phyloP scores from a whole-genome alignment of 2,797 vertebrate genomes.

The Botia almorhae region DNA sequence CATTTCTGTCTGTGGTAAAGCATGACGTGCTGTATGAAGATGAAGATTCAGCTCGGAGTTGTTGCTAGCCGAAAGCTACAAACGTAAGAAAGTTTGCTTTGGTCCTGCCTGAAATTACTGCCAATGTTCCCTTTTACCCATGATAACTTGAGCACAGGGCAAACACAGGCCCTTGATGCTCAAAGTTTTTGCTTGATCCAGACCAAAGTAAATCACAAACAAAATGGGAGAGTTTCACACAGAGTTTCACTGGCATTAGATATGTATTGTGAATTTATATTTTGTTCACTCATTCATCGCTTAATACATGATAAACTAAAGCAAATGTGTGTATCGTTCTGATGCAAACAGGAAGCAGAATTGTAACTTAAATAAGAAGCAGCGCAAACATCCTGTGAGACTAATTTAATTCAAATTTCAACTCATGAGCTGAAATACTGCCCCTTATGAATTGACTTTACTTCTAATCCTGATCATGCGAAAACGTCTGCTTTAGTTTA shows the following conservation, averaged over 20 bases:
- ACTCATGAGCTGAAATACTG: no score
- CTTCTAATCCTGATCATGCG: no score
- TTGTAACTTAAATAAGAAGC: no score
- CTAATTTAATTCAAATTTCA: no score
- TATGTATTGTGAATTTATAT: neutral
- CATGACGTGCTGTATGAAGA: neutral
- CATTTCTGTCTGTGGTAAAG: constrained; percentile 16
- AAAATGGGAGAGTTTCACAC: no score
- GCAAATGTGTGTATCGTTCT: no score
- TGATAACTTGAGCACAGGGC: neutral
- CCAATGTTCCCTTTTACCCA: neutral
- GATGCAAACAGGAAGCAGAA: no score
- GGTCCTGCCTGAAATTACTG: neutral
- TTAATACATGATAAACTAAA: no score
- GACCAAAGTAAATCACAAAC: neutral
- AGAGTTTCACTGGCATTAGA: neutral
- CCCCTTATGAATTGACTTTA: no score
- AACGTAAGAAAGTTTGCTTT: neutral
- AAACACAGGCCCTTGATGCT: neutral
- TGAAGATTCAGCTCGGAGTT: neutral
- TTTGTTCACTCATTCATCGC: no score
- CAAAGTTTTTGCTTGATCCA: neutral
- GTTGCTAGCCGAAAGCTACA: constrained; percentile 1
- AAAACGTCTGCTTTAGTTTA: neutral
- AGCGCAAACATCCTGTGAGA: no score